Evolutionary conservation across 2,113 vertebrate genomes (phyloP), one percentile per base, ranked within the genome.

Genomic region (Plotosus lineatus): DNA sequence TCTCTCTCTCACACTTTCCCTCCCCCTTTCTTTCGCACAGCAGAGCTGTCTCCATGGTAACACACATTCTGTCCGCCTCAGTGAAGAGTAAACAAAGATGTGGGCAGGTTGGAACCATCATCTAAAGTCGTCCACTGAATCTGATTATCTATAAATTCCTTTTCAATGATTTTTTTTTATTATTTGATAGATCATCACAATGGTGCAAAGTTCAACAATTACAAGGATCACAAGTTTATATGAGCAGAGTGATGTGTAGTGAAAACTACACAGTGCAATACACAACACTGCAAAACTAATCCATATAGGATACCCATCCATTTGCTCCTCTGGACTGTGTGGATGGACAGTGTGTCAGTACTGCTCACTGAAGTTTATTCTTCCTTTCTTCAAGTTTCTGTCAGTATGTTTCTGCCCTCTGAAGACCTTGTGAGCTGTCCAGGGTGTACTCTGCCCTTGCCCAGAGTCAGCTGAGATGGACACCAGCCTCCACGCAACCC

Each of bases 1-100:
- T 61, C 55, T 68, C 46, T 42, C 44, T 44, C n/a, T 44, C n/a
- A 65, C 50, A 21, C 31, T 65, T 14, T 65, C 48, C 68, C 73
- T 65, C 46, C 36, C 74, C 46, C 51, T 44, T 38, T 4, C 17
- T 23, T 19, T 46, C n/a, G 21, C 40, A 36, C 3, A 23, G 6
- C 28, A 74, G 66, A 73, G 75, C 33, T 65, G 77, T 86, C 79
- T 21, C 79, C 75, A 83, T 81, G 82, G 78, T 61, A 81, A 83
- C 85, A 69, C 66, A 58, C 75, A 77, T 69, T 71, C 69, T 68
- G 76, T 78, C 78, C 58, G 56, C 69, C 44, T 68, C 48, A 72
- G 33, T 53, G 42, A 36, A 48, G 46, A 66, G 78, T 51, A 86
- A 61, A 75, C 66, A 61, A 68, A 76, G 56, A 85, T 69, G 44